Evolutionary conservation across 2,797 vertebrate genomes (phyloP).

Genomic region (Aselliscus stoliczkanus): DNA sequence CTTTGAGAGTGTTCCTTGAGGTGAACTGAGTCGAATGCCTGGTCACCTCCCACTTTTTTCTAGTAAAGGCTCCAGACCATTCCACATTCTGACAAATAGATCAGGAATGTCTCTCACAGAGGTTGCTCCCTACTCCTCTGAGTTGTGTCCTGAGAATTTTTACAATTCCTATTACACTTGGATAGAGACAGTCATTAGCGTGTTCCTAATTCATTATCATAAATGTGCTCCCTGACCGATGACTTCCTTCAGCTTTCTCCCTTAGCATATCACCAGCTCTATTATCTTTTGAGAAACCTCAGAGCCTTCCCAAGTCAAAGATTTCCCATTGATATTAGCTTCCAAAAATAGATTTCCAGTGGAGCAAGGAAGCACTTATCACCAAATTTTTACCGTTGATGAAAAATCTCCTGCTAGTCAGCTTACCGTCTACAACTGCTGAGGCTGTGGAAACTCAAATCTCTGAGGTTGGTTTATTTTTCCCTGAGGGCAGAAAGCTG

Average conservation of each 20-base stretch:
- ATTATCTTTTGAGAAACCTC: background rate
- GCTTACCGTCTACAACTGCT: background rate
- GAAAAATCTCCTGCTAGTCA: background rate
- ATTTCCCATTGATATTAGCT: background rate
- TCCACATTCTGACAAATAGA: background rate
- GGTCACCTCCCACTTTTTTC: background rate
- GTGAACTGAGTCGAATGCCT: background rate
- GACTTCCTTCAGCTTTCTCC: background rate
- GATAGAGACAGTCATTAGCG: background rate
- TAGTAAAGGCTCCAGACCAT: background rate
- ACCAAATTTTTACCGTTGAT: background rate
- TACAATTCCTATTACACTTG: background rate
- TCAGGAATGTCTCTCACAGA: background rate
- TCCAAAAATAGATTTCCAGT: constrained; percentile 7
- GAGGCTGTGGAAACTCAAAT: constrained; percentile 8
- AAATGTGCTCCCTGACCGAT: background rate
- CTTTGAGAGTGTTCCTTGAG: background rate
- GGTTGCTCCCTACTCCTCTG: background rate
- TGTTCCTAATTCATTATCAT: background rate
- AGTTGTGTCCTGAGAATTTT: background rate
- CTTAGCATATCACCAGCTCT: background rate
- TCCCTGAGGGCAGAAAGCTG: background rate
- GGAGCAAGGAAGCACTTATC: background rate
- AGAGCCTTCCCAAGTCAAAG: background rate
- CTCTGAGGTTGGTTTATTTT: constrained; percentile 23